Conservation (phyloP, 2,888 invertebrate genomes). For the Chelonus formosanus region DNA sequence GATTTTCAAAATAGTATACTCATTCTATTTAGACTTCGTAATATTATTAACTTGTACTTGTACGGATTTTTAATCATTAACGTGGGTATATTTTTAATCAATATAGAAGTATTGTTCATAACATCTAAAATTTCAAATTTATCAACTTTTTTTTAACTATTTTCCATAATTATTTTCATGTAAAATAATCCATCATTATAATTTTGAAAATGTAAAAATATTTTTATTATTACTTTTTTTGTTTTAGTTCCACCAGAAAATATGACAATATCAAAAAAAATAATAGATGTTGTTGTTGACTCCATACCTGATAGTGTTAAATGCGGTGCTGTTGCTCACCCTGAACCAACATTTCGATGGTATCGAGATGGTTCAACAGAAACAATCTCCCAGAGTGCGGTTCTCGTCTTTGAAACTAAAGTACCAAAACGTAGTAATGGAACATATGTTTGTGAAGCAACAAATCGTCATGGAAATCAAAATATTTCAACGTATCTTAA, state of each 20-base stretch:
- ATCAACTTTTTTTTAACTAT: too few relatives aligned
- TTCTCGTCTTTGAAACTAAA: conserved; percentile 73
- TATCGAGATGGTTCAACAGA: conserved; percentile 70
- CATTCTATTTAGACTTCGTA: too few relatives aligned
- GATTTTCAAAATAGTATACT: too few relatives aligned
- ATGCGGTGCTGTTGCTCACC: conserved; percentile 74
- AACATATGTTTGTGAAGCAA: conserved; percentile 80
- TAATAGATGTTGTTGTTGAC: conserved; percentile 69
- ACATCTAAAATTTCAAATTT: too few relatives aligned
- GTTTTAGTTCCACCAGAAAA: conserved; percentile 83
- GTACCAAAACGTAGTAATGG: conserved; percentile 78
- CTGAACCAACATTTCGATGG: conserved; percentile 79
- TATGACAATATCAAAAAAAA: conserved; percentile 74
- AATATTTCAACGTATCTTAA: conserved; percentile 77
- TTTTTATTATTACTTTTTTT: conserved; percentile 2
- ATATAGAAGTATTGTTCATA: too few relatives aligned
- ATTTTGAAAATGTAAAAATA: neutral
- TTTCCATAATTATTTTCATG: too few relatives aligned
- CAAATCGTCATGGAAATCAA: conserved; percentile 81
- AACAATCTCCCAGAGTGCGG: conserved; percentile 65
- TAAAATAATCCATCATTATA: too few relatives aligned
- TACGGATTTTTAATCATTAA: too few relatives aligned
- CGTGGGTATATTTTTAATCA: too few relatives aligned
- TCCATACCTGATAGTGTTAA: conserved; percentile 69
- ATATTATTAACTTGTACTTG: too few relatives aligned